These are phyloP conservation scores for Uropetala carovei DNA, from an alignment of 2,888 invertebrate species.

Conservation along the genomic window DNA sequence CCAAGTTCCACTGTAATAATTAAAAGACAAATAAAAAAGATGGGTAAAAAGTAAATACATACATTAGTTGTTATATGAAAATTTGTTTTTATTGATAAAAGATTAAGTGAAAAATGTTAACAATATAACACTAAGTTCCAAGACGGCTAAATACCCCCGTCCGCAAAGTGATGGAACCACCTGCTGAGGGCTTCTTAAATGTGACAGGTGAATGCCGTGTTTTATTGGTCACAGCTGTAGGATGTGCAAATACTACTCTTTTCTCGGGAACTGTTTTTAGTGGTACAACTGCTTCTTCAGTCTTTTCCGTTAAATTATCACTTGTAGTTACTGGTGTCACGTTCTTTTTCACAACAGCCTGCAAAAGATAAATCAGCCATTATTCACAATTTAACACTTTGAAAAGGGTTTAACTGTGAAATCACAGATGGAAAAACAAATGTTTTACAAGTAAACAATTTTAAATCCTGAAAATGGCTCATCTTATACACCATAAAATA, in stretches of 20 bases:
- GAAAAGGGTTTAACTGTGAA: neutral
- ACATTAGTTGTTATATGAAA: neutral
- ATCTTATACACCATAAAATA: no score
- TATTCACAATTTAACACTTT: neutral
- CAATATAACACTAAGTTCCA: conserved; percentile 36
- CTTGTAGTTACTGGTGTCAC: neutral
- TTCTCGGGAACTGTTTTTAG: neutral
- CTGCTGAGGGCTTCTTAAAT: conserved; percentile 12
- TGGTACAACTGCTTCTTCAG: neutral
- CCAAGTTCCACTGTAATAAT: no score
- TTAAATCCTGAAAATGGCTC: no score
- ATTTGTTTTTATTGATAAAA: conserved; percentile 22
- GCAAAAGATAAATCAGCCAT: neutral
- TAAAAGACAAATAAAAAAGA: no score
- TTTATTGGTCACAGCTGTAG: neutral
- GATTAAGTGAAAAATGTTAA: neutral
- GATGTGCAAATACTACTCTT: conserved; percentile 20
- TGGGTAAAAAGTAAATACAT: neutral
- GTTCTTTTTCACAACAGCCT: neutral
- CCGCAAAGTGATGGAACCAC: conserved; percentile 40
- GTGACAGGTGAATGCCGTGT: conserved; percentile 41
- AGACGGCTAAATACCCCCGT: conserved; percentile 56
- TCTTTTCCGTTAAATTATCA: neutral
- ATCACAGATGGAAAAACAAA: neutral
- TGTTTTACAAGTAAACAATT: no score